Evolutionary conservation across 1,140 invertebrate genomes (phyloP), one percentile per base, ranked within the genome.

Genomic region (Stegodyphus dumicola): DNA sequence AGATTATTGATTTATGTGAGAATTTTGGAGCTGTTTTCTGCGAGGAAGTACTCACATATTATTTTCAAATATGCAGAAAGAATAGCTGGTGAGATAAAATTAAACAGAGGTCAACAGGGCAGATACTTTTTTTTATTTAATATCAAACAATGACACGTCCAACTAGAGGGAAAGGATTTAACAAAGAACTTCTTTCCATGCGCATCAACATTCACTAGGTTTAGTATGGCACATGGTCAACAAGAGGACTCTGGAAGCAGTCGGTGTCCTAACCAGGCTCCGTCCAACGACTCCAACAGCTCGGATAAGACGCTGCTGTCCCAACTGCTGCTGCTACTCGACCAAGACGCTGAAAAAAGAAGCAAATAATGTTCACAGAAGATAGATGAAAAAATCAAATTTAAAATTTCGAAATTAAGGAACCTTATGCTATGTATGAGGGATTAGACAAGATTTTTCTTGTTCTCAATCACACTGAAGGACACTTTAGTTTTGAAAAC

Each of bases 41-140:
- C 33, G 33, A 33, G 33, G 33, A 33, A 33, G 33, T 33, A 33
- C 33, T 33, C 3, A 33, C 33, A 33, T 33, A 3, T 33, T 33
- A 33, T 33, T 33, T 33, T 33, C 33, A 33, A 3, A 33, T 33
- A 33, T 33, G 33, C 1, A 33, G 33, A 33, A 33, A 33, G 33
- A 33, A 33, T 33, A 33, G 33, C 3, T 33, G 33, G 33, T 33
- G 3, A 33, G 33, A 33, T 33, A 33, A 33, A 33, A 33, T 33
- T 33, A 60, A 15, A 60, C 56, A 60, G 9, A 60, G 9, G 15
- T 60, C 9, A 83, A 83, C 79, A 83, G 79, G 71, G 79, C 79
- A 83, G 79, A 83, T 83, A 83, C 79, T 80, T 73, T 83, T 81
- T 66, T 83, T 83, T 83, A 83, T 83, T 83, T 83, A 75, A 83